Conservation (phyloP, 35 echinoderm and acorn worm species). For the Chiridota heheva region DNA sequence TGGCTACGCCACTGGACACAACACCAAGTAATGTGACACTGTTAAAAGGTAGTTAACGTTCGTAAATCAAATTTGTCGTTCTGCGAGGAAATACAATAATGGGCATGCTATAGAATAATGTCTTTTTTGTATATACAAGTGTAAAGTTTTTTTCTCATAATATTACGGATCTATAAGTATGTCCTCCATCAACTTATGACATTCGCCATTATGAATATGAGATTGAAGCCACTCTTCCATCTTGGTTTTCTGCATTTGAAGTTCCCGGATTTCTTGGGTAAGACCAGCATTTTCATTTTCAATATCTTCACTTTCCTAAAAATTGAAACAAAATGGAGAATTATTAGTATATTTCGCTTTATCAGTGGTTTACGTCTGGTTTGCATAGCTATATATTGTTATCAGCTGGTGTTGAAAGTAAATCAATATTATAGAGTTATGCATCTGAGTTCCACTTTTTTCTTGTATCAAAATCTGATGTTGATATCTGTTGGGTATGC, state of each 20-base stretch:
- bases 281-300: slow-evolving; percentile 7
- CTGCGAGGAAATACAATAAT: too few species aligned
- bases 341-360: not conserved
- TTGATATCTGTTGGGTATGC: not conserved
- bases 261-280: slow-evolving; percentile 1
- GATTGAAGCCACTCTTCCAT: slow-evolving; percentile 12
- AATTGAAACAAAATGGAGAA: not conserved
- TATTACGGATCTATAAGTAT: slow-evolving; percentile 32
- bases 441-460: not conserved
- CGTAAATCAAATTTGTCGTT: too few species aligned
- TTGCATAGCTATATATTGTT: not conserved
- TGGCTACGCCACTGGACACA: too few species aligned
- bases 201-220: slow-evolving; percentile 17
- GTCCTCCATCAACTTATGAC: slow-evolving; percentile 12
- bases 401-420: not conserved
- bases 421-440: not conserved
- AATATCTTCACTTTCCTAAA: slow-evolving; percentile 25
- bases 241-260: slow-evolving; percentile 19
- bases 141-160: too few species aligned
- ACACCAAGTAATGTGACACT: too few species aligned
- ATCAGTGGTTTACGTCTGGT: not conserved
- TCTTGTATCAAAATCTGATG: not conserved
- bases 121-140: too few species aligned
- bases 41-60: too few species aligned
- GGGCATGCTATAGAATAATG: too few species aligned